These are phyloP conservation scores for Ciconia boyciana DNA, from an alignment of 2,113 vertebrate genomes.

Conservation along the genomic window DNA sequence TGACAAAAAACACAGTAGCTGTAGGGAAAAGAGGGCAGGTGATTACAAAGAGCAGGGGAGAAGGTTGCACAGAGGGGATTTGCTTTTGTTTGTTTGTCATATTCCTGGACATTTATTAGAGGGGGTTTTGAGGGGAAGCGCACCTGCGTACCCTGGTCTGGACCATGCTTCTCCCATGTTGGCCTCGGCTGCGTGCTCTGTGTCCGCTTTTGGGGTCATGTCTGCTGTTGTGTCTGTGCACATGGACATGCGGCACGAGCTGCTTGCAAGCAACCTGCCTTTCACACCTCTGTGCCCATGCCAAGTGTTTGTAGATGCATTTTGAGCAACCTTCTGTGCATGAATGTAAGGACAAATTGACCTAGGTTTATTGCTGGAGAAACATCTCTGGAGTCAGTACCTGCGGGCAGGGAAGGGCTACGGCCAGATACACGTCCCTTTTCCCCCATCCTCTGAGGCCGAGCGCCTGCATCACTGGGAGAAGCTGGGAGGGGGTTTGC, in stretches of 20 bases:
- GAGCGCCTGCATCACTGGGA: background rate
- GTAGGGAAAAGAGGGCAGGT: background rate
- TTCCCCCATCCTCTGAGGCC: background rate
- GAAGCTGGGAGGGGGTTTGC: background rate
- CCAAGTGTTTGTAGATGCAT: background rate
- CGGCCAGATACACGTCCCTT: background rate
- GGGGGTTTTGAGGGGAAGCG: background rate
- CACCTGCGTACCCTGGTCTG: background rate
- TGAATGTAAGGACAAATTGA: background rate
- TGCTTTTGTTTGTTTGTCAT: background rate
- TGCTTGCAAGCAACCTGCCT: background rate
- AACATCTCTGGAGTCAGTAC: background rate
- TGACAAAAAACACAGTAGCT: background rate
- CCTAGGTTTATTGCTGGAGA: background rate
- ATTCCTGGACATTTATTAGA: background rate
- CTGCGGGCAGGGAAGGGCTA: background rate
- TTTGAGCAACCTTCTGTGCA: background rate
- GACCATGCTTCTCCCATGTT: accelerated
- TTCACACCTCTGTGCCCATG: background rate
- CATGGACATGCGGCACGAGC: accelerated
- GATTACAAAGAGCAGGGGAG: background rate
- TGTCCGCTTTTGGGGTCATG: background rate
- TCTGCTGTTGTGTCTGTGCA: background rate
- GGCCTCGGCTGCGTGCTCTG: background rate
- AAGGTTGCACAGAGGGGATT: background rate